Conservation (phyloP, 1,140 invertebrate species). For the Temnothorax longispinosus region DNA sequence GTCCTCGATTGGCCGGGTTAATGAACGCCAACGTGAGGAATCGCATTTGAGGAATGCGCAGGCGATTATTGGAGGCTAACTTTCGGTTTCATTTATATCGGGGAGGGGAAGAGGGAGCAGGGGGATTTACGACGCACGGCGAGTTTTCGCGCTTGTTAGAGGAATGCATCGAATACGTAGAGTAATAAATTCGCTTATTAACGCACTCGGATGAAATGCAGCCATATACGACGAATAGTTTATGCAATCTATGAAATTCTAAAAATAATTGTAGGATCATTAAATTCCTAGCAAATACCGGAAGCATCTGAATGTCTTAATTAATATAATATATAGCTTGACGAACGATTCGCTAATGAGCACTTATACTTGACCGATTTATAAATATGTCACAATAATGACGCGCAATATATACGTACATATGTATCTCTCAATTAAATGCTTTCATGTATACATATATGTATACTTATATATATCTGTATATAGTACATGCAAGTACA, state of each 20-base stretch:
- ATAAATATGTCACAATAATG: background rate
- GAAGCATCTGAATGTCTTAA: background rate
- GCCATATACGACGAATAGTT: background rate
- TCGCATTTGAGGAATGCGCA: slow-evolving; percentile 16
- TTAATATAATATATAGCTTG: background rate
- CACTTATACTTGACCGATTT: background rate
- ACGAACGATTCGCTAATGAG: background rate
- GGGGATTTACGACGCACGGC: slow-evolving; percentile 11
- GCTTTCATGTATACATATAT: too few species aligned
- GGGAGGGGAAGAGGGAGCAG: too few species aligned
- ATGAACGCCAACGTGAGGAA: slow-evolving; percentile 15
- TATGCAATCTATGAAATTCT: background rate
- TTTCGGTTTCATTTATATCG: slow-evolving; percentile 32
- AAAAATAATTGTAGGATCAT: background rate
- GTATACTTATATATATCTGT: background rate
- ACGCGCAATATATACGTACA: background rate
- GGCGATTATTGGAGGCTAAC: slow-evolving; percentile 1
- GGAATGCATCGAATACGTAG: too few species aligned
- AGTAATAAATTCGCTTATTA: slow-evolving; percentile 19
- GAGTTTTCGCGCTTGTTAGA: background rate
- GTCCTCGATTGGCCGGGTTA: slow-evolving; percentile 11
- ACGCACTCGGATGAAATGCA: background rate
- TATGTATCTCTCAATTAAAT: background rate
- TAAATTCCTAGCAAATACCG: background rate
- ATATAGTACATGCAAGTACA: background rate